Percentiles rank a stretch among this genome's conserved stretches.
Conservation (phyloP, 2,113 vertebrate species). For the Phylloscopus trochiloides region DNA sequence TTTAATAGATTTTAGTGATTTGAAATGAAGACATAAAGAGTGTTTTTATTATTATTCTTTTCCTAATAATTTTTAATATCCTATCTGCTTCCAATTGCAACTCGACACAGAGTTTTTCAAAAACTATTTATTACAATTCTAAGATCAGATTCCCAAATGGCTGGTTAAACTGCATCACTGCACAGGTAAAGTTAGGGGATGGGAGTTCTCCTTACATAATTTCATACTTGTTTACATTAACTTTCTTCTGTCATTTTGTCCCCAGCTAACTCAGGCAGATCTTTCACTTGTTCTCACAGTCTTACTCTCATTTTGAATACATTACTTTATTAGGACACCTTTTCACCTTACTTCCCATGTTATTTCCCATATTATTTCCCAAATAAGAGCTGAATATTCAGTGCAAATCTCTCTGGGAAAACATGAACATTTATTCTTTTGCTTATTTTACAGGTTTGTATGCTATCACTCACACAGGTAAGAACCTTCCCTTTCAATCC, state of each 20-base stretch:
- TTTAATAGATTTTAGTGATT: neutral
- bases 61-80: neutral
- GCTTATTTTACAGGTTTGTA: neutral
- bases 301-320: neutral
- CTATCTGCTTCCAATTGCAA: neutral
- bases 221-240: neutral
- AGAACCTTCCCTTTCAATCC: neutral
- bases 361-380: neutral
- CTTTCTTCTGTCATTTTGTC: neutral
- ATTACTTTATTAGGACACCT: neutral
- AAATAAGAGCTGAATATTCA: neutral
- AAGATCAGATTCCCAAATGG: neutral
- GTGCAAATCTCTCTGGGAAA: neutral
- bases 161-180: fast-evolving
- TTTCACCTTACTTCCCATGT: neutral
- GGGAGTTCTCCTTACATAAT: neutral
- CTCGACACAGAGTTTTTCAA: neutral
- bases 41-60: neutral
- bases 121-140: neutral
- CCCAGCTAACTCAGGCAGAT: neutral
- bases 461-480: neutral
- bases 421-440: neutral
- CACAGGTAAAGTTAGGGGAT: neutral
- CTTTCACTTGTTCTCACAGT: neutral
- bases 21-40: neutral